Evolutionary conservation across 2,888 invertebrate genomes (phyloP).

Genomic region (Rhamphomyia laevipes): DNA sequence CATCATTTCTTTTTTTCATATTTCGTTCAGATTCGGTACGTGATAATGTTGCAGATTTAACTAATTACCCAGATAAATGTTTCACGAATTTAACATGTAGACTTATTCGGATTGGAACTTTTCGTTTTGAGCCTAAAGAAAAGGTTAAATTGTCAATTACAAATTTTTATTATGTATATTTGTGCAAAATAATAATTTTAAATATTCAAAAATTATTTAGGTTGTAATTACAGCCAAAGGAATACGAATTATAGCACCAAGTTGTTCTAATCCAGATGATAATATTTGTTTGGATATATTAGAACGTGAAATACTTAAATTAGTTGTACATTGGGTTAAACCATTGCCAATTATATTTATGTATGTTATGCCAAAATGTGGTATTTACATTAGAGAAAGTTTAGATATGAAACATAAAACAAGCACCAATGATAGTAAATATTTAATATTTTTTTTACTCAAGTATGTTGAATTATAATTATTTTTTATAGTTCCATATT

Average conservation of each 20-base stretch:
- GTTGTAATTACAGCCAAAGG: slow-evolving; percentile 46
- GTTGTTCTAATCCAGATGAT: slow-evolving; percentile 41
- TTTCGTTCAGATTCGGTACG: slow-evolving; percentile 42
- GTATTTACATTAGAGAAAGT: slow-evolving; percentile 52
- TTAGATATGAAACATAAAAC: slow-evolving; percentile 49
- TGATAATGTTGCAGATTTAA: slow-evolving; percentile 39
- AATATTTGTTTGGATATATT: slow-evolving; percentile 55
- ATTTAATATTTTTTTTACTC: slow-evolving; percentile 5
- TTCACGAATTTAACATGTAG: slow-evolving; percentile 55
- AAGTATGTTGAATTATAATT: slow-evolving; percentile 2
- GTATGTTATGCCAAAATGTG: slow-evolving; percentile 58
- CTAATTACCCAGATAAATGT: slow-evolving; percentile 36
- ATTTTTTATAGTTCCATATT: slow-evolving; percentile 40
- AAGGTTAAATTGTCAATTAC: slow-evolving; percentile 40
- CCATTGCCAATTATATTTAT: slow-evolving; percentile 68
- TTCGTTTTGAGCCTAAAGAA: slow-evolving; percentile 63
- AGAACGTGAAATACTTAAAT: slow-evolving; percentile 56
- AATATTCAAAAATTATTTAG: slow-evolving; percentile 25
- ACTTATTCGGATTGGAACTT: slow-evolving; percentile 74
- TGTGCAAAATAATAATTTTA: neutral
- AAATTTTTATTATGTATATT: neutral
- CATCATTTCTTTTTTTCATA: too few relatives aligned
- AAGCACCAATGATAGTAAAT: slow-evolving; percentile 11
- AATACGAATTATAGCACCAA: slow-evolving; percentile 49
- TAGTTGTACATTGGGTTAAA: slow-evolving; percentile 67